Conservation (phyloP, 2,888 invertebrate genomes). For the Spilosoma lubricipeda region DNA sequence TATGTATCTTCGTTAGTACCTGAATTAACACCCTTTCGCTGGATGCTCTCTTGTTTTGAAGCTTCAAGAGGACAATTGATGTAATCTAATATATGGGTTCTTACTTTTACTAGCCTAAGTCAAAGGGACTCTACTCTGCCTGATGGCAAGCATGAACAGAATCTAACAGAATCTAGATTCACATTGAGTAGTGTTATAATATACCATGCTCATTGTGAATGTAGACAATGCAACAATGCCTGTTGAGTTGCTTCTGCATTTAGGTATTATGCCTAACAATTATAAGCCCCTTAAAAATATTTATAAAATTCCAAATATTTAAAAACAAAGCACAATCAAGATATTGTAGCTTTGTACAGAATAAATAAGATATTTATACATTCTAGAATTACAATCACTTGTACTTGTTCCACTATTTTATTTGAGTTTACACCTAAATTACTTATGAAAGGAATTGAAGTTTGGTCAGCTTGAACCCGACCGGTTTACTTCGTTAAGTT, state of each 20-base stretch:
- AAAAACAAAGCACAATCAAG: not conserved
- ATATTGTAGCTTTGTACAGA: not conserved
- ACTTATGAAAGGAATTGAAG: no score
- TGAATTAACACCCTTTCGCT: not conserved
- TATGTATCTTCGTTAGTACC: not conserved
- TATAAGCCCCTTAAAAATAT: not conserved
- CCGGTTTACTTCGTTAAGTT: no score
- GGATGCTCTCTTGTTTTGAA: not conserved
- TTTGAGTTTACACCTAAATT: no score
- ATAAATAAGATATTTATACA: not conserved
- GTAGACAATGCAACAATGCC: no score
- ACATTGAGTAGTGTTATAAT: no score
- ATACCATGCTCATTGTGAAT: no score
- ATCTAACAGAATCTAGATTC: no score
- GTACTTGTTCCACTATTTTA: no score
- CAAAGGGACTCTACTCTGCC: not conserved
- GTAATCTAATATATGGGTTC: not conserved
- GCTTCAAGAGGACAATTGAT: not conserved
- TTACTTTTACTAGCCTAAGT: not conserved
- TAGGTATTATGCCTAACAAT: not conserved
- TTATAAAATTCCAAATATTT: not conserved
- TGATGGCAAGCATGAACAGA: no score
- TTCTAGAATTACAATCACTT: no score
- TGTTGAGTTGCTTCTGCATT: not conserved
- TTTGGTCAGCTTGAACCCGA: no score